Percentiles rank a stretch among this genome's conserved stretches.
Conservation (phyloP, 2,888 invertebrate genomes). For the Altica lythri region DNA sequence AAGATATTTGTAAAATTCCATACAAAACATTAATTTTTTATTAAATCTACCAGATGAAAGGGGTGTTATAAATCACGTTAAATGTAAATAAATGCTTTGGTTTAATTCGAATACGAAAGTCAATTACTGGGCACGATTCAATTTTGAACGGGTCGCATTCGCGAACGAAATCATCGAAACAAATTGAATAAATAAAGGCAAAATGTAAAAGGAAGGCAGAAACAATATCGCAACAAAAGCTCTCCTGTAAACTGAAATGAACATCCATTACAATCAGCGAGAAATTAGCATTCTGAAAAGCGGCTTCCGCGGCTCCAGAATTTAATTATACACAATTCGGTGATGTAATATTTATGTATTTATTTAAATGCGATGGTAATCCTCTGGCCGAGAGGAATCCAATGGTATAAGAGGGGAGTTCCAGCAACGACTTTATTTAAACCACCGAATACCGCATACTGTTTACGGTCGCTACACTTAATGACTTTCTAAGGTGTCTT, state of each 20-base stretch:
- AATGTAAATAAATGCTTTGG: conserved; percentile 12
- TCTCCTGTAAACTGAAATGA: conserved; percentile 52
- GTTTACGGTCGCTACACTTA: conserved; percentile 54
- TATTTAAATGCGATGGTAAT: conserved; percentile 60
- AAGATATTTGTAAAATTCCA: no score
- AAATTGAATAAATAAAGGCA: conserved; percentile 45
- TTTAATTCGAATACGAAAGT: conserved; percentile 2
- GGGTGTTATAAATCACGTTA: conserved; percentile 13
- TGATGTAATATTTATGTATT: conserved; percentile 61
- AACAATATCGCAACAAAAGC: conserved; percentile 48
- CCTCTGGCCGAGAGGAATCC: conserved; percentile 53
- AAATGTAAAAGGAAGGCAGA: conserved; percentile 43
- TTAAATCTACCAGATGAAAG: no score
- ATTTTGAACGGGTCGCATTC: conserved; percentile 11
- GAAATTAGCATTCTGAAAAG: conserved; percentile 56
- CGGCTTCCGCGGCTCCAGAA: conserved; percentile 55
- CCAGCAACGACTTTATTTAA: conserved; percentile 42
- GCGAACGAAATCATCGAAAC: conserved; percentile 31
- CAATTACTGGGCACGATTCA: conserved; percentile 19
- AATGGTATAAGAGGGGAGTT: conserved; percentile 46
- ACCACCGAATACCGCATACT: conserved; percentile 44
- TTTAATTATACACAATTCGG: conserved; percentile 59
- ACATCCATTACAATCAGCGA: conserved; percentile 57
- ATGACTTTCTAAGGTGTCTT: conserved; percentile 54
- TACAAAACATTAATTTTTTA: no score